Conservation (phyloP, 2,888 invertebrate genomes). For the Megalurothrips usitatus region DNA sequence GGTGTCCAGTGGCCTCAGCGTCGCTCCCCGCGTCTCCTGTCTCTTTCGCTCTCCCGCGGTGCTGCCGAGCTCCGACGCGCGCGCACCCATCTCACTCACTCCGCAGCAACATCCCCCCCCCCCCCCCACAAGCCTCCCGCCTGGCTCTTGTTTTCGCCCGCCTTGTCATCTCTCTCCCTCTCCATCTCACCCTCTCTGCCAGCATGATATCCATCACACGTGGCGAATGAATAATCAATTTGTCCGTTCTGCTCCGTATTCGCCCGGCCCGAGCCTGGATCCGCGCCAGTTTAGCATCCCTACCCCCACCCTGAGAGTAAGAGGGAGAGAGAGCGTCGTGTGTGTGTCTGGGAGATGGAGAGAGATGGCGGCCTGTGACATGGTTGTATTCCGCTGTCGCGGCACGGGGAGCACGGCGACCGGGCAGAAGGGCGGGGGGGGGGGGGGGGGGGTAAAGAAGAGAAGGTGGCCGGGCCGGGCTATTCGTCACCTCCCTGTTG, state of each 20-base stretch:
- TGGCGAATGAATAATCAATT: slow-evolving; percentile 24
- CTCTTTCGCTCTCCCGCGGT: no score
- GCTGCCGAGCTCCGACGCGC: not conserved
- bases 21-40: no score
- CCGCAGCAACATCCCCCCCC: not conserved
- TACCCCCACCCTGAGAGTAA: not conserved
- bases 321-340: not conserved
- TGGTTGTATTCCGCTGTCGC: no score
- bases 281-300: not conserved
- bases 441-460: no score
- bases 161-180: no score
- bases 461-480: no score
- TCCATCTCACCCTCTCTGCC: no score
- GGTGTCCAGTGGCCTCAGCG: not conserved
- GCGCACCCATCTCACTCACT: not conserved
- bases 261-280: not conserved
- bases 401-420: no score
- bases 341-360: not conserved
- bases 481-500: no score
- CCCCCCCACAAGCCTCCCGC: no score
- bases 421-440: no score
- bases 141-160: not conserved
- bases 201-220: not conserved
- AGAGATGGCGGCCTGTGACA: no score
- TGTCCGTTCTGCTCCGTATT: slow-evolving; percentile 5